Evolutionary conservation across 2,797 vertebrate genomes (phyloP), one percentile per base, ranked within the genome.

Genomic region (Enteromius mattozi): DNA sequence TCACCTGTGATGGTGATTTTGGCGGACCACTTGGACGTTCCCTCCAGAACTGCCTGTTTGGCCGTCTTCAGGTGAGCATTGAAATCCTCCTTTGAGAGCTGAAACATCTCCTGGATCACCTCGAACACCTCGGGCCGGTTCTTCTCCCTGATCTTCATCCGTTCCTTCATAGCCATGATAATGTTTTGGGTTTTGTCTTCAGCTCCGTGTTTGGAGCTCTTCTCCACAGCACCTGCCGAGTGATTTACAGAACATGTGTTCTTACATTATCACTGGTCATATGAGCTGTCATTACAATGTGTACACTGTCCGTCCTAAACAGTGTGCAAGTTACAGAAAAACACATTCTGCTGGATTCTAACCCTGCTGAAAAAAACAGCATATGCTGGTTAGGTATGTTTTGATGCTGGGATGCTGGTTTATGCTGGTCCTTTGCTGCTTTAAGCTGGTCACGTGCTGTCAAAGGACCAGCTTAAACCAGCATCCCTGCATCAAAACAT

Each of bases 171-270:
- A 51, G 98, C 98, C 92, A 96, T 97, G 88, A 99, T 99, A 87
- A 99, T 99, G 86, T 97, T 99, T 90, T 98, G 98, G 47, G 98
- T 98, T 91, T 99, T 99, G 92, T 99, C 98, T 88, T 99, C 98
- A 0, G 98, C 97, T 1, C 98, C 98, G 0, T 99, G 98, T 88
- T 98, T 99, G 35, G 98, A 99, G 92, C 97, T 99, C 93, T 99
- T 99, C 92, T 99, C 98, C 79, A 98, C 98, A 0, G 98, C 98
- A 89, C 98, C 98, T 99, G 82, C 37, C 82, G 24, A 49, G 21
- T 21, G 49, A n/a, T n/a, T 54, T 35, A 63, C 16, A n/a, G 35
- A 10, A 59, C 30, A 75, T 8, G n/a, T 33, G 59, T 27, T 61
- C 8, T 27, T 21, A 30, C 14, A 30, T 40, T 9, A 40, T 16